phyloP scores from a whole-genome alignment of 2,888 invertebrate genomes.

The Cantharis rufa region DNA sequence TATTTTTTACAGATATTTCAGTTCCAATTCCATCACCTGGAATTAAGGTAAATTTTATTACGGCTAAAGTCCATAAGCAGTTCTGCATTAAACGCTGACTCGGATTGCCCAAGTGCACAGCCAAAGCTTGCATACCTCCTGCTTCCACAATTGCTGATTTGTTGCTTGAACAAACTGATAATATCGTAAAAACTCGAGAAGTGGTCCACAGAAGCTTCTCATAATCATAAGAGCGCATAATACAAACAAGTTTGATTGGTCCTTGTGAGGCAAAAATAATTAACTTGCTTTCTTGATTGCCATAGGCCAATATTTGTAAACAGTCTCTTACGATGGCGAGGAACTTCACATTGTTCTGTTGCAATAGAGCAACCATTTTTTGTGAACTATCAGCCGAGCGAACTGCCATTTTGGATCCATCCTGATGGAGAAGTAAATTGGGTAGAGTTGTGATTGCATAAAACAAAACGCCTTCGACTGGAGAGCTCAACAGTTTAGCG shows the following conservation, averaged over 20 bases:
- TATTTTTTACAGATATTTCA: conserved; percentile 97
- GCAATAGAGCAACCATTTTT: conserved; percentile 96
- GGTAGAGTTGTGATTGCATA: conserved; percentile 99
- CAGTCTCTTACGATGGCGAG: conserved; percentile 99
- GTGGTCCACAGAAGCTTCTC: conserved; percentile 99
- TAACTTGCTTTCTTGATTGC: conserved; percentile 96
- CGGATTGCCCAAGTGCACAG: conserved; percentile 93
- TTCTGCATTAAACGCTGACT: conserved; percentile 95
- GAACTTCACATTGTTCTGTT: conserved; percentile 97
- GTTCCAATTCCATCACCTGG: conserved; percentile 99
- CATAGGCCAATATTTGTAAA: conserved; percentile 95
- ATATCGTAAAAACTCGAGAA: conserved; percentile 87
- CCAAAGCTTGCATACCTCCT: conserved; percentile 96
- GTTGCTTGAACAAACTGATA: conserved; percentile 98
- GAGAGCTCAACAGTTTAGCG: conserved; percentile 93
- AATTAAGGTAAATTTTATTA: conserved; percentile 88
- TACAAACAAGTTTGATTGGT: conserved; percentile 93
- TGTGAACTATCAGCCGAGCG: conserved; percentile 96
- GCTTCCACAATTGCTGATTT: conserved; percentile 98
- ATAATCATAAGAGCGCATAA: conserved; percentile 96
- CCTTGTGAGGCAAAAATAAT: conserved; percentile 96
- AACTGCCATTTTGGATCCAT: conserved; percentile 97
- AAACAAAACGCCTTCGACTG: conserved; percentile 95
- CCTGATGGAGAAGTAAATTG: conserved; percentile 95
- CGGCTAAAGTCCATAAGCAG: conserved; percentile 90